These are phyloP conservation scores for Ligdia adustata DNA, from an alignment of 2,888 invertebrate species.

Conservation along the genomic window DNA sequence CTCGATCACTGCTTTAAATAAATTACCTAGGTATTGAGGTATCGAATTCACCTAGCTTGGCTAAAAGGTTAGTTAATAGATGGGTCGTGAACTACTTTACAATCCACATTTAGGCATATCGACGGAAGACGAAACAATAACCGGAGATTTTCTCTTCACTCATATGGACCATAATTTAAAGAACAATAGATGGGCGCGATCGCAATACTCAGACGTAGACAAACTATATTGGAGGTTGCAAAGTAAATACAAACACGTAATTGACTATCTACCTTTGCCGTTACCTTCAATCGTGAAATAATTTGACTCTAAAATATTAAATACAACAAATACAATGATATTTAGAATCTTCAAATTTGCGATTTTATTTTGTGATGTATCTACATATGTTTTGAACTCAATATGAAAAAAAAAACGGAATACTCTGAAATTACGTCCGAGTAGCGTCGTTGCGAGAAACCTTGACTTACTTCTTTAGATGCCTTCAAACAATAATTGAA, in stretches of 20 bases:
- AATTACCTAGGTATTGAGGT: not conserved
- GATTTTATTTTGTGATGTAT: too few relatives aligned
- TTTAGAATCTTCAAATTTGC: too few relatives aligned
- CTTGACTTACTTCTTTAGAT: too few relatives aligned
- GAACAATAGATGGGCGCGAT: conserved; percentile 75
- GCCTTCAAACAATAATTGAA: not conserved
- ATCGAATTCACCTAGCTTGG: not conserved
- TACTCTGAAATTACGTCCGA: too few relatives aligned
- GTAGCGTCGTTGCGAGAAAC: too few relatives aligned
- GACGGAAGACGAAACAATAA: conserved; percentile 60
- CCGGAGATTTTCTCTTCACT: conserved; percentile 57
- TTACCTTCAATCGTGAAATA: too few relatives aligned
- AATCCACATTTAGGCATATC: conserved; percentile 36
- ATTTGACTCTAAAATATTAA: too few relatives aligned
- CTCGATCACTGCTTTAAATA: too few relatives aligned
- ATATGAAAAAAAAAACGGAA: too few relatives aligned
- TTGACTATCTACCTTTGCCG: too few relatives aligned
- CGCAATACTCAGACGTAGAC: conserved; percentile 33
- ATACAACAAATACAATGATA: too few relatives aligned
- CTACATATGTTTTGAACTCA: too few relatives aligned
- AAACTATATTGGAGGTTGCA: conserved; percentile 5
- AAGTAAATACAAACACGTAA: conserved; percentile 3
- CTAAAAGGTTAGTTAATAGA: not conserved
- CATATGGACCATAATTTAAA: conserved; percentile 62
- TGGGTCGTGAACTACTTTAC: conserved; percentile 32